These are phyloP conservation scores for Sitobion miscanthi DNA, from an alignment of 1,140 invertebrate genomes.

Conservation along the genomic window DNA sequence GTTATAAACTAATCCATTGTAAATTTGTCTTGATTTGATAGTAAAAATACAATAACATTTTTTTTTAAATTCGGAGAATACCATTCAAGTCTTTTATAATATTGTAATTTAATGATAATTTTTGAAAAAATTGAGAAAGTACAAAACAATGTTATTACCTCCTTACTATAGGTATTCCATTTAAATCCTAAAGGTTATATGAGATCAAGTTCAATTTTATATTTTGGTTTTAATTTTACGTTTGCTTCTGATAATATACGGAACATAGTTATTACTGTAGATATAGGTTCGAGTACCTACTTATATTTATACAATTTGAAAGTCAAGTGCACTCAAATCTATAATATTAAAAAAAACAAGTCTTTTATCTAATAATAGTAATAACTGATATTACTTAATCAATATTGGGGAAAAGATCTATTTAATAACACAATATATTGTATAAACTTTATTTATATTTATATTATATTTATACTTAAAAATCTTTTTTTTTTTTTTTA, in stretches of 20 bases:
- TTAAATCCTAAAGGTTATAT: not conserved
- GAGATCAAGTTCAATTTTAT: slow-evolving; percentile 4
- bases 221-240: not conserved
- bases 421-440: not conserved
- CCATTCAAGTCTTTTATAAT: too few species aligned
- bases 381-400: not conserved
- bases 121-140: not conserved
- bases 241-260: not conserved
- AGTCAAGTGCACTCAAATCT: not conserved
- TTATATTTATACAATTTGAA: not conserved
- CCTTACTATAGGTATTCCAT: not conserved
- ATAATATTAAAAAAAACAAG: not conserved
- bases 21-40: too few species aligned
- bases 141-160: not conserved
- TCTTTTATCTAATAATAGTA: not conserved
- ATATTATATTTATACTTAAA: not conserved
- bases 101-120: not conserved
- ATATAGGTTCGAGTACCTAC: not conserved
- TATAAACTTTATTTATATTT: not conserved
- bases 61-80: not conserved
- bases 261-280: not conserved
- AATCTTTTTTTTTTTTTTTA: too few species aligned
- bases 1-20: too few species aligned
- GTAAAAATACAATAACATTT: too few species aligned
- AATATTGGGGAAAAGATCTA: not conserved